Base-by-base conservation (phyloP, 1,140 invertebrate species). In the Micrasema minimum region DNA sequence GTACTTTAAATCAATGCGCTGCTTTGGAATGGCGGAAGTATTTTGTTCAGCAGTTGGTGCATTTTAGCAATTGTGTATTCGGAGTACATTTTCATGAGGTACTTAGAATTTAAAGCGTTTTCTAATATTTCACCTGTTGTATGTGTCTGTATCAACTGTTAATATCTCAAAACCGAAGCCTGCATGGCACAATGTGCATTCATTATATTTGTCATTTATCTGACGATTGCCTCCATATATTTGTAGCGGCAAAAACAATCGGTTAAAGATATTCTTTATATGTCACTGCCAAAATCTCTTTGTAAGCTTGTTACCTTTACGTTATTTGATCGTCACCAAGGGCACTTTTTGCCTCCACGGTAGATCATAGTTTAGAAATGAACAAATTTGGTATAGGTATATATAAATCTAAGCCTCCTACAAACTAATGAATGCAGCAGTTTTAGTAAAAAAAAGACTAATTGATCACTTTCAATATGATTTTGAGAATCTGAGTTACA, bases 261-360 rank as follows among this genome's bases (percentile, higher is more conserved):
- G 35, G 55, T 75, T 61, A 61, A 26, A 45, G 43, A 71, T 66
- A 57, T 55, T 57, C 50, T 71, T 66, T 75, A 75, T 66, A 72
- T 61, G 73, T 75, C 73, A 75, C 73, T 75, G 73, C 73, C 73
- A 75, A 71, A 64, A 43, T 70, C 72, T 69, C 69, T 71, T 69
- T 50, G 69, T 75, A 71, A 72, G 73, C 73, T 75, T 75, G 66
- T 71, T 75, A 71, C 51, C 14, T 71, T 65, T 64, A 66, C 67
- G 61, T 62, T 41, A 66, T 51, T 48, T 59, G 51, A 45, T 66
- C 12, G 23, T 35, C 48, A 69, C 23, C 12, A 9, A 45, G 43
- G 51, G 51, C 55, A 45, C 23, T 5, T 55, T 51, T 66, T 66
- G 64, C 64, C 46, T 66, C 55, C 37, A 67, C 18, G 31, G 35